Base-by-base conservation (phyloP, 1,140 invertebrate genomes). In the Drosophila gunungcola region DNA sequence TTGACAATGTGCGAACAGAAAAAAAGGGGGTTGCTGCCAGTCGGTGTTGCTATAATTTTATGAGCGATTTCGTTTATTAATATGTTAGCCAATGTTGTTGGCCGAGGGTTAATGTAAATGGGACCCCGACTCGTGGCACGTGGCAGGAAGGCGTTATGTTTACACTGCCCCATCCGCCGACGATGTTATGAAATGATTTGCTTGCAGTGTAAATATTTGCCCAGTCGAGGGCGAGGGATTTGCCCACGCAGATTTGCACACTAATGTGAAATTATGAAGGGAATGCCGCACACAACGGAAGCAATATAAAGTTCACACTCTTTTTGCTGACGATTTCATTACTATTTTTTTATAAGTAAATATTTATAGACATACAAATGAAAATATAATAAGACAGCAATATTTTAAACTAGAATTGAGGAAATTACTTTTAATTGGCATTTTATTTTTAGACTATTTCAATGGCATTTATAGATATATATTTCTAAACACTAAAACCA, bases 111-210 rank as follows among this genome's bases (percentile, higher is more conserved):
- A 76, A 51, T 36, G 13, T 75, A 55, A 76, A 51, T 36, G 13
- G 41, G 62, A 36, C 48, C 45, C 29, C 48, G 25, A 29, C 46
- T 27, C 27, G 16, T 16, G 13, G 29, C 78, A 69, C 82, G 88
- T 90, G 88, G 65, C 88, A 91, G 88, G 88, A 91, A 91, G 88
- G 88, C 88, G 88, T 91, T 91, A 91, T 91, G 88, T 91, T 91
- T 91, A 91, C 88, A 88, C 74, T 80, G 65, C 55, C 74, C 52
- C 54, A 39, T 32, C 51, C 45, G 45, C 45, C 52, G 63, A 80
- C 73, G 70, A 32, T 86, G 73, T 85, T 81, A 85, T 89, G 73
- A 89, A 88, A 88, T 89, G 84, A 88, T 88, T 89, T 84, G 75
- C 53, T 68, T 5, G 52, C 58, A 80, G 77, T 84, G 80, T 72